Evolutionary conservation across 2,888 invertebrate species (phyloP), one percentile per base, ranked within the genome.

Genomic region (Trichacis sp.): DNA sequence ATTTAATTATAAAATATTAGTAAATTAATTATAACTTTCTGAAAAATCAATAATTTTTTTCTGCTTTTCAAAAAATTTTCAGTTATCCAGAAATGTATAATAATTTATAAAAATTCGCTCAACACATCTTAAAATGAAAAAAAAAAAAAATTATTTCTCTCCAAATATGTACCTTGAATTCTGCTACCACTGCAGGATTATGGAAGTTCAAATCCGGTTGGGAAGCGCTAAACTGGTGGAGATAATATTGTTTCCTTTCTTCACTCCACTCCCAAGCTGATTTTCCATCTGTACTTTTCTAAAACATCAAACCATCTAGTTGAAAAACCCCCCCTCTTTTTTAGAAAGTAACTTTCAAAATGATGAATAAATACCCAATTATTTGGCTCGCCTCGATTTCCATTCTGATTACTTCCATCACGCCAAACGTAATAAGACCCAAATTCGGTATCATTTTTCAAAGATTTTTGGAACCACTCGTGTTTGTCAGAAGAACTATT

Each of bases 201-300:
- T 89, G 87, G 87, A 92, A 93, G 85, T 96, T 94, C 2, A 97
- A 87, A 80, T 96, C 95, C 0, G 96, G 93, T 75, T 90, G 89
- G 12, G 88, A 85, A 0, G 80, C 83, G 0, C 87, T 87, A 74
- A 91, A 92, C 74, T 93, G 93, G 63, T 94, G 93, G 51, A 95
- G 88, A 81, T 95, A 95, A 84, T 87, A 95, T 79, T 92, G 88
- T 20, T 87, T 78, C 56, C 93, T 88, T 1, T 77, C 76, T 0
- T 85, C 84, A 60, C 90, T 90, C 85, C 87, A 92, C 33, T 85
- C 85, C 95, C 95, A 96, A 0, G 93, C 92, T 0, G 91, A 85
- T 8, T 86, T 24, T 24, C 24, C 87, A 63, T 87, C 87, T 71
- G 3, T 24, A 24, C 4, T 24, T 24, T 24, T 24, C 24, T 24